Percentiles rank a stretch among this genome's conserved stretches.
phyloP scores from a whole-genome alignment of 2,797 vertebrate genomes.

The Phrynocephalus guinanensis region DNA sequence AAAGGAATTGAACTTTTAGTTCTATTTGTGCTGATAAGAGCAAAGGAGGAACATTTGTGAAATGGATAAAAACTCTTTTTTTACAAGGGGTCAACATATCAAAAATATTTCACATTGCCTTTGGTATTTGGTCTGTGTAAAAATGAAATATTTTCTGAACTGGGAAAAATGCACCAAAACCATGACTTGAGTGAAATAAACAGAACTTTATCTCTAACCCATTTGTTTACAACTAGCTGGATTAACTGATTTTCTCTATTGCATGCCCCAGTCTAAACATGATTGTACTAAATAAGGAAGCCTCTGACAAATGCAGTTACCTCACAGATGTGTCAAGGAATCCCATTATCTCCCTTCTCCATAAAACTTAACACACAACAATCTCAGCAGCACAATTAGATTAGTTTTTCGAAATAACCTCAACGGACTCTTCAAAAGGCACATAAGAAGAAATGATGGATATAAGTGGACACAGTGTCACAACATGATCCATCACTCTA shows the following conservation, averaged over 20 bases:
- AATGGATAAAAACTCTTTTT: background rate
- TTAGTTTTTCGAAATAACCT: background rate
- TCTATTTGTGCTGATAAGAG: background rate
- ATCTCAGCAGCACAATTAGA: conserved; percentile 39
- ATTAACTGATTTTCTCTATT: conserved; percentile 1
- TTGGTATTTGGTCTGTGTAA: background rate
- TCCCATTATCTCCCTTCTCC: background rate
- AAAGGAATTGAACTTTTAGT: background rate
- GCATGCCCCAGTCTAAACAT: background rate
- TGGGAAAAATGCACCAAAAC: background rate
- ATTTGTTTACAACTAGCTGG: background rate
- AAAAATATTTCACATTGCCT: background rate
- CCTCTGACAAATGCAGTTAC: background rate
- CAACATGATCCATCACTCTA: conserved; percentile 5
- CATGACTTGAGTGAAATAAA: background rate
- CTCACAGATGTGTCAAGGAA: background rate
- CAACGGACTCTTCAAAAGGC: background rate
- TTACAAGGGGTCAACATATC: background rate
- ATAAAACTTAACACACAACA: accelerated
- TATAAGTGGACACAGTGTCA: background rate
- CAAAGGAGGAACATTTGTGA: background rate
- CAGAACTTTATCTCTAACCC: background rate
- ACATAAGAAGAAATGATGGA: background rate
- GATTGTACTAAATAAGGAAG: background rate
- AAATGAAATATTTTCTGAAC: background rate